Conservation (phyloP, 2,113 vertebrate species). For the Semicossyphus pulcher region DNA sequence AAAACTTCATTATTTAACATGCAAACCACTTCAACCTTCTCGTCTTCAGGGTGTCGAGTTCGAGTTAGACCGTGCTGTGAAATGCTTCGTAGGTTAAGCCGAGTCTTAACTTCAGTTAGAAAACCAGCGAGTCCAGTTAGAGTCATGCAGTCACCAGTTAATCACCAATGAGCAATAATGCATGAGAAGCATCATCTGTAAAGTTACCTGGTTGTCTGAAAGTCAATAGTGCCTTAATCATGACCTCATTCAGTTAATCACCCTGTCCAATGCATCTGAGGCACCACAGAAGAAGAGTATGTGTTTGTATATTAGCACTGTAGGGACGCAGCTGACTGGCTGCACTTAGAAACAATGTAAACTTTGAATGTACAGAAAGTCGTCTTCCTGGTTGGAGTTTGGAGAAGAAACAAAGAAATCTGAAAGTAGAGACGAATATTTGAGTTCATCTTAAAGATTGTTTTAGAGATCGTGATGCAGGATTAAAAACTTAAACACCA, state of each 20-base stretch:
- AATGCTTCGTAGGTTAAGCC: neutral
- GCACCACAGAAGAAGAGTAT: slow-evolving; percentile 23
- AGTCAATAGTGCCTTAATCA: slow-evolving; percentile 78
- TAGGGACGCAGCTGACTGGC: slow-evolving; percentile 8
- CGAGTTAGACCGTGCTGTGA: too few relatives aligned
- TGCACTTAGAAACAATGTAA: slow-evolving; percentile 42
- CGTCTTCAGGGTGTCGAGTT: neutral
- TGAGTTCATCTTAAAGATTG: too few relatives aligned
- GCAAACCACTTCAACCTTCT: neutral
- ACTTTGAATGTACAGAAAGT: slow-evolving; percentile 68
- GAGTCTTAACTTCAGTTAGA: neutral
- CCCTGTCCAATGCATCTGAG: slow-evolving; percentile 20
- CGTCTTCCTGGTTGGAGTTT: slow-evolving; percentile 60
- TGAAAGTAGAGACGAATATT: neutral
- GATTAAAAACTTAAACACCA: too few relatives aligned
- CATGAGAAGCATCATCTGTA: slow-evolving; percentile 52
- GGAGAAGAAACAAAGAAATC: slow-evolving; percentile 17
- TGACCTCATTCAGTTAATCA: slow-evolving; percentile 10
- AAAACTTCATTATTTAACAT: neutral
- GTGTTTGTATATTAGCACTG: slow-evolving; percentile 9
- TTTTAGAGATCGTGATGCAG: too few relatives aligned
- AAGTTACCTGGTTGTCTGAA: slow-evolving; percentile 35
- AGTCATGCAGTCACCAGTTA: slow-evolving; percentile 12
- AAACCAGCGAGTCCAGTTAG: slow-evolving; percentile 34
- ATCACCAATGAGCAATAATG: slow-evolving; percentile 75